A percentile compares a stretch with the other conserved stretches of the same genome.
phyloP scores from a whole-genome alignment of 2,888 invertebrate species.

The Ischnus inquisitorius region DNA sequence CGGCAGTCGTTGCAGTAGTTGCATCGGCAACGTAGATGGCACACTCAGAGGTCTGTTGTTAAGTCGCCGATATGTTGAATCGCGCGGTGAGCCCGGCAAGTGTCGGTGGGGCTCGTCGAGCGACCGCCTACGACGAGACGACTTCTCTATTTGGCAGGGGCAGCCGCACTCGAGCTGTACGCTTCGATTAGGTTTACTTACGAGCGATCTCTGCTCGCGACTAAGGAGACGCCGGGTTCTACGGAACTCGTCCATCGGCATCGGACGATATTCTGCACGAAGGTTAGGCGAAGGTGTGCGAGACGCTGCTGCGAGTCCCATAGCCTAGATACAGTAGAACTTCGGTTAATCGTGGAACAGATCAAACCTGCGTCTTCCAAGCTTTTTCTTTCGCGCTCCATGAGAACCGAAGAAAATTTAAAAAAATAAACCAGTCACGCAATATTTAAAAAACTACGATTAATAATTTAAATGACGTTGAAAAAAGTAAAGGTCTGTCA shows the following conservation, averaged over 20 bases:
- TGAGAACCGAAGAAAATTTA: no score
- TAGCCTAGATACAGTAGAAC: no score
- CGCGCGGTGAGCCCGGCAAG: constrained; percentile 49
- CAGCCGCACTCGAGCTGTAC: constrained; percentile 72
- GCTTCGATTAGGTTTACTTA: constrained; percentile 80
- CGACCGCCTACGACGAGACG: constrained; percentile 82
- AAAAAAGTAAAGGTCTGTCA: no score
- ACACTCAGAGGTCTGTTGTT: constrained; percentile 32
- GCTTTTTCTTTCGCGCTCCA: no score
- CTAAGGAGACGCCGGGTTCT: constrained; percentile 79
- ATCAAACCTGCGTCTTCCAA: no score
- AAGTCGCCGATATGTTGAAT: constrained; percentile 33
- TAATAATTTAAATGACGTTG: no score
- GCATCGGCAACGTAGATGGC: constrained; percentile 1
- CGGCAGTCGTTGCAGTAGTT: constrained; percentile 28
- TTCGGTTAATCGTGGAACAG: no score
- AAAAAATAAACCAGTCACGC: no score
- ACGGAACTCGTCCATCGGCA: constrained; percentile 23
- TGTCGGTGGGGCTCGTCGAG: constrained; percentile 69
- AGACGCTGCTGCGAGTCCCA: background rate
- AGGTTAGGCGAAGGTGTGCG: constrained; percentile 16
- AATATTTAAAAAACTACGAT: background rate
- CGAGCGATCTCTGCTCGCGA: constrained; percentile 78
- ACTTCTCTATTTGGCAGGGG: constrained; percentile 81
- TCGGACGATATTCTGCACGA: constrained; percentile 7